These are phyloP conservation scores for Fopius arisanus DNA, from an alignment of 1,140 invertebrate species.

Conservation along the genomic window DNA sequence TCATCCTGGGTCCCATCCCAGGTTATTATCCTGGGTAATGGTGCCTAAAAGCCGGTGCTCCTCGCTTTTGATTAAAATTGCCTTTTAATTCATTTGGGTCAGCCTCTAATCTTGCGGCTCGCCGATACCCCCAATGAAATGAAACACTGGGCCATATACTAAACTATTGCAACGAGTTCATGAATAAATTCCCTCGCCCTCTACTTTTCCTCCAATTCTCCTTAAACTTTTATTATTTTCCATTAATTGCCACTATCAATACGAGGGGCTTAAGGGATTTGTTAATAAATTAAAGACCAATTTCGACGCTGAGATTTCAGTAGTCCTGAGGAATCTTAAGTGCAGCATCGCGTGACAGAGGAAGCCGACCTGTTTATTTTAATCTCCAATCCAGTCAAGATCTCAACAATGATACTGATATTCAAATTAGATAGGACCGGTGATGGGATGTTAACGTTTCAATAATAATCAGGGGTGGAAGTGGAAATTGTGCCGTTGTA, in stretches of 20 bases:
- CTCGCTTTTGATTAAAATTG: conserved; percentile 38
- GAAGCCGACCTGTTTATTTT: neutral
- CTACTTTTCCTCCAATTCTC: neutral
- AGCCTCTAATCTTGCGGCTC: conserved; percentile 33
- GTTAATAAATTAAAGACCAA: neutral
- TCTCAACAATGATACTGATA: conserved; percentile 3
- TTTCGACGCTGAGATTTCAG: neutral
- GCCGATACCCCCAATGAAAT: conserved; percentile 1
- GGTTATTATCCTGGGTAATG: conserved; percentile 35
- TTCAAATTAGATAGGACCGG: neutral
- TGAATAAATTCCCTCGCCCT: neutral
- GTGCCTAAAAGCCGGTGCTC: conserved; percentile 36
- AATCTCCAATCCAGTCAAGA: conserved; percentile 3
- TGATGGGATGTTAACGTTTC: neutral
- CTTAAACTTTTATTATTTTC: neutral
- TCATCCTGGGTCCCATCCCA: conserved; percentile 26
- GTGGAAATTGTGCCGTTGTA: too few relatives aligned
- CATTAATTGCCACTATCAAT: neutral
- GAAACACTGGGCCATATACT: neutral
- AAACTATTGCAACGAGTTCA: conserved; percentile 7
- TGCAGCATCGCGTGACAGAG: neutral
- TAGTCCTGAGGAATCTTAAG: neutral
- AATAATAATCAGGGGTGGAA: neutral
- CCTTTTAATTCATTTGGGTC: conserved; percentile 41
- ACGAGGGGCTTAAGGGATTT: neutral